These are phyloP conservation scores for Phenganax marumi DNA, from an alignment of 92 coral and sea anemone genomes.

Conservation along the genomic window DNA sequence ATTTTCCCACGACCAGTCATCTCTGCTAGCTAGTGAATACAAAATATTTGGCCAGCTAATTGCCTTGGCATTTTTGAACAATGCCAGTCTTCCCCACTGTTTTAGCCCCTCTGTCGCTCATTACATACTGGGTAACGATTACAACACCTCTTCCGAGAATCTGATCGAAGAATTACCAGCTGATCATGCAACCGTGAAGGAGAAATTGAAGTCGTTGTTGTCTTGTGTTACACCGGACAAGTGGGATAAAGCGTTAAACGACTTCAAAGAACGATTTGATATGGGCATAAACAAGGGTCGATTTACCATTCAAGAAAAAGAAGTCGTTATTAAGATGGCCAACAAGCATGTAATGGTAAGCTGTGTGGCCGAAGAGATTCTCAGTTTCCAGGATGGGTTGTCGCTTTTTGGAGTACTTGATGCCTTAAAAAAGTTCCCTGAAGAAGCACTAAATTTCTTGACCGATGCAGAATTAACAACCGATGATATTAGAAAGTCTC, in stretches of 20 bases:
- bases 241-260: conserved; percentile 40
- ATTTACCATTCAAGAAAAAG: conserved; percentile 40
- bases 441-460: conserved; percentile 25
- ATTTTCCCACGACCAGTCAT: conserved; percentile 51
- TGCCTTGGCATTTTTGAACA: conserved; percentile 56
- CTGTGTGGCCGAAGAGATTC: conserved; percentile 31
- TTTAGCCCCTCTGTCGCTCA: conserved; percentile 48
- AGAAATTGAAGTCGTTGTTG: conserved; percentile 31
- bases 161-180: conserved; percentile 26
- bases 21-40: conserved; percentile 45
- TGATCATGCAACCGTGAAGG: conserved; percentile 26
- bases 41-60: conserved; percentile 48
- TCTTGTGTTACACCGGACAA: conserved; percentile 13
- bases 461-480: background rate
- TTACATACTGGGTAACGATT: conserved; percentile 32
- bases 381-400: conserved; percentile 51
- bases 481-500: conserved; percentile 19
- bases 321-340: conserved; percentile 32
- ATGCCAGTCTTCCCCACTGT: conserved; percentile 50
- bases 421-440: conserved; percentile 6
- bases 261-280: conserved; percentile 50
- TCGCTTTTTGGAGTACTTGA: conserved; percentile 52
- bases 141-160: background rate
- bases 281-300: conserved; percentile 49
- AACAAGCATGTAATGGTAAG: conserved; percentile 42